A percentile compares a stretch with the other conserved stretches of the same genome.
These are phyloP conservation scores for Platynereis dumerilii DNA, from an alignment of 2,888 invertebrate genomes.

Conservation along the genomic window DNA sequence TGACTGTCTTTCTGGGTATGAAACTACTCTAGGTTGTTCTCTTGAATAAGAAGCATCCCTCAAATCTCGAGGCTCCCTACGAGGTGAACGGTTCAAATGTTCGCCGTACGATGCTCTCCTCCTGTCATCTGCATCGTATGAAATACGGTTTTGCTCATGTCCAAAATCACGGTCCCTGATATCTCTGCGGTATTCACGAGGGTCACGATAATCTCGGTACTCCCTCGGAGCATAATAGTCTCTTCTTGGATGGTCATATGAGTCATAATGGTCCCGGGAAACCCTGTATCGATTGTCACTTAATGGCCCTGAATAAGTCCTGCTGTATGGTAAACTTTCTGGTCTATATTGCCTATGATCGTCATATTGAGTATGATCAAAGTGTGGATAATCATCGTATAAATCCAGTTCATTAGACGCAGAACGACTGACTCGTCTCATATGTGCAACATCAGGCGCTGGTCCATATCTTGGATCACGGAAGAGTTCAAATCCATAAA, in stretches of 20 bases:
- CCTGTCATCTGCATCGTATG: background rate
- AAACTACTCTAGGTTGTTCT: no score
- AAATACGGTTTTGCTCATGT: no score
- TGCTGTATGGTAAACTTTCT: background rate
- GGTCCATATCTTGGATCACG: background rate
- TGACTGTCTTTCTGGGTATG: no score
- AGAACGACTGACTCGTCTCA: background rate
- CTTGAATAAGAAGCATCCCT: no score
- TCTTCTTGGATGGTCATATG: slow-evolving; percentile 4
- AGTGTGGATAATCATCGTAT: background rate
- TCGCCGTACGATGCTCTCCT: no score
- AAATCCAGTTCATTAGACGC: background rate
- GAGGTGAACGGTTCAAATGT: no score
- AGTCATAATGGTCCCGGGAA: no score
- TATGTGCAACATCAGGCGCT: background rate
- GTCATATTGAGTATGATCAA: background rate
- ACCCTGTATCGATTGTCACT: no score
- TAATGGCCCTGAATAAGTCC: no score
- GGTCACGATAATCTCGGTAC: slow-evolving; percentile 1
- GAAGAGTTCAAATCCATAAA: no score
- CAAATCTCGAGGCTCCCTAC: no score
- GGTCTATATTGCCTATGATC: background rate
- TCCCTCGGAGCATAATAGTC: slow-evolving; percentile 4
- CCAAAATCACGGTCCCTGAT: no score
- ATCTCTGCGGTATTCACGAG: background rate